A percentile compares a stretch with the other conserved stretches of the same genome.
These are phyloP conservation scores for Lytechinus variegatus DNA, from an alignment of 35 echinoderm and acorn worm species.

Conservation along the genomic window DNA sequence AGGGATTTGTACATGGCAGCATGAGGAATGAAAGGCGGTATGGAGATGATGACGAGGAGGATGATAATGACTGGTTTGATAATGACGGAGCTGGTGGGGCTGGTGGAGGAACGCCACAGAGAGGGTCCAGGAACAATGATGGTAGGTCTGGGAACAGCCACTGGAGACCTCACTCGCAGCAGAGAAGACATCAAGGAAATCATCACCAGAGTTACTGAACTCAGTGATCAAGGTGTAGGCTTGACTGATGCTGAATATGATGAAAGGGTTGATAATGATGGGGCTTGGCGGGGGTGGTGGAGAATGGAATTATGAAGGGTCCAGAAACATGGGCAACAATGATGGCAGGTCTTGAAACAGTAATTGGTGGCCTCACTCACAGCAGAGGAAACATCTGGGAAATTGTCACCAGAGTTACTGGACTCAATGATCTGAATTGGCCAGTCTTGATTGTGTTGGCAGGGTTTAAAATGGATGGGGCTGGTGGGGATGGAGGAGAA, in stretches of 20 bases:
- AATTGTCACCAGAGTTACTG: too few species aligned
- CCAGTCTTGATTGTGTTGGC: too few species aligned
- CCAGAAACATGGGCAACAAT: too few species aligned
- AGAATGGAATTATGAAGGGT: too few species aligned
- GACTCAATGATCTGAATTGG: neutral
- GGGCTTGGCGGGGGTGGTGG: too few species aligned
- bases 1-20: neutral
- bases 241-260: too few species aligned
- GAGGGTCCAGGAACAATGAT: neutral
- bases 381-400: too few species aligned
- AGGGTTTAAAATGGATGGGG: too few species aligned
- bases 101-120: neutral
- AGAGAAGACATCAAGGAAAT: neutral
- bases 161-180: slow-evolving; percentile 26
- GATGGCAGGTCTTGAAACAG: too few species aligned
- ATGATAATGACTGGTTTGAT: slow-evolving; percentile 5
- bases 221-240: neutral
- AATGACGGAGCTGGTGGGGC: neutral
- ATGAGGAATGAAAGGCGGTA: neutral
- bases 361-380: too few species aligned
- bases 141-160: neutral
- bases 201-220: neutral
- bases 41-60: slow-evolving; percentile 9
- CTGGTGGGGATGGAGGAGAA: too few species aligned
- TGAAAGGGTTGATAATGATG: too few species aligned